phyloP scores from a whole-genome alignment of 2,888 invertebrate species.

The Drosophila prostipennis region DNA sequence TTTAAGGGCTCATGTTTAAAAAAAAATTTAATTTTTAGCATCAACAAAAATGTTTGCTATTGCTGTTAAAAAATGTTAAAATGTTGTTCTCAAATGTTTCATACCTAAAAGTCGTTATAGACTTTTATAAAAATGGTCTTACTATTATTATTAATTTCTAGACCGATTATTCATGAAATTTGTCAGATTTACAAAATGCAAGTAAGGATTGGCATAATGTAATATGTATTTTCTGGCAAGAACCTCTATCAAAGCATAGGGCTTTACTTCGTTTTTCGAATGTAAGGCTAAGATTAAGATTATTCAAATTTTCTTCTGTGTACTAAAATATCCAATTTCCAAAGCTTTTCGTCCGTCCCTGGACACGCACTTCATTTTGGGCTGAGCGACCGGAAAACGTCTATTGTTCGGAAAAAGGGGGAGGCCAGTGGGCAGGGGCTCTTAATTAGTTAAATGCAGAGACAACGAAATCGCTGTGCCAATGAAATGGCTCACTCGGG shows the following conservation, averaged over 20 bases:
- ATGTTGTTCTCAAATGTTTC: too few relatives aligned
- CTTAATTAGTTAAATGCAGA: constrained; percentile 78
- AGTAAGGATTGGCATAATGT: too few relatives aligned
- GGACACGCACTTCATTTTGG: constrained; percentile 64
- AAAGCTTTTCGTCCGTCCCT: constrained; percentile 26
- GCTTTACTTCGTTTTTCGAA: not conserved
- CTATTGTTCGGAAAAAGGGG: constrained; percentile 47
- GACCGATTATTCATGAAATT: too few relatives aligned
- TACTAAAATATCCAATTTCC: constrained; percentile 43
- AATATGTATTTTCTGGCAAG: too few relatives aligned
- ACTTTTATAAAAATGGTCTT: too few relatives aligned
- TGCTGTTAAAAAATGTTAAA: too few relatives aligned
- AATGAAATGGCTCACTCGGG: constrained; percentile 71
- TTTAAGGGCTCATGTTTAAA: too few relatives aligned
- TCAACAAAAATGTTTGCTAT: too few relatives aligned
- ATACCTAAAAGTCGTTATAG: not conserved
- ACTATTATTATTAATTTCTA: too few relatives aligned
- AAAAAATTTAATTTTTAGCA: too few relatives aligned
- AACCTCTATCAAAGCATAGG: too few relatives aligned
- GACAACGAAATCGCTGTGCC: constrained; percentile 69
- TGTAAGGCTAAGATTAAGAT: not conserved
- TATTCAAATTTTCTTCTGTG: constrained; percentile 8
- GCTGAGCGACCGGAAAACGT: constrained; percentile 64
- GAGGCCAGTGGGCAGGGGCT: constrained; percentile 21
- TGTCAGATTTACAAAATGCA: too few relatives aligned